Evolutionary conservation across 1,140 invertebrate species (phyloP).

Genomic region (Episyrphus balteatus): DNA sequence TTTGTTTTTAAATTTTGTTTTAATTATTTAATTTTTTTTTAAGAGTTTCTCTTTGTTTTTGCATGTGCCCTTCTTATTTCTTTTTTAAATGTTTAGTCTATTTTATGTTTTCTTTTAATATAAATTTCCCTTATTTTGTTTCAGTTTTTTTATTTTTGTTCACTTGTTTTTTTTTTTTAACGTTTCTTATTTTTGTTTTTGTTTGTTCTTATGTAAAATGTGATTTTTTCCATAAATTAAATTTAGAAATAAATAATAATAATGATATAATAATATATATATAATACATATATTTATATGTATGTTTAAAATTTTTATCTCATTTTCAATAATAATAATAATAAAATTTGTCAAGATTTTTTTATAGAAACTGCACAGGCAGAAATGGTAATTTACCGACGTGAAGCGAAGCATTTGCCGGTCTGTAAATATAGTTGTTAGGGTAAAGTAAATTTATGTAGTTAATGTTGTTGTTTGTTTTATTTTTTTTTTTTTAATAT

Average conservation of each 20-base stretch:
- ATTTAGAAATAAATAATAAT: neutral
- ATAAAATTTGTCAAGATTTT: slow-evolving; percentile 1
- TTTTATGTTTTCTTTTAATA: neutral
- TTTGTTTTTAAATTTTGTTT: no score
- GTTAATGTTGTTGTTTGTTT: slow-evolving; percentile 4
- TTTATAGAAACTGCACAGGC: slow-evolving; percentile 32
- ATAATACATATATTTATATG: neutral
- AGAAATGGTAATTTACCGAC: slow-evolving; percentile 33
- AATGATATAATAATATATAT: neutral
- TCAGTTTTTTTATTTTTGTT: no score
- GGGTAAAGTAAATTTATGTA: slow-evolving; percentile 1
- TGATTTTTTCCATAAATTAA: neutral
- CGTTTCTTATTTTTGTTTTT: no score
- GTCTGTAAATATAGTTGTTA: slow-evolving; percentile 25
- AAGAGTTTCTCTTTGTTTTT: no score
- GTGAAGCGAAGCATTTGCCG: slow-evolving; percentile 30
- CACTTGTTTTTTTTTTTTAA: neutral
- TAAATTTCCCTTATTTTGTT: neutral
- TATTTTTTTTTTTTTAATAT: slow-evolving; percentile 1
- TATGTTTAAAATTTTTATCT: neutral
- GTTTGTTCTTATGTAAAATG: no score
- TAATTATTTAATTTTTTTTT: no score
- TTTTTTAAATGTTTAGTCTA: neutral
- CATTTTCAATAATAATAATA: neutral
- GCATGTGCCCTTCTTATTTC: neutral